Evolutionary conservation across 2,113 vertebrate genomes (phyloP), one percentile per base, ranked within the genome.

Genomic region (Neotoma lepida): DNA sequence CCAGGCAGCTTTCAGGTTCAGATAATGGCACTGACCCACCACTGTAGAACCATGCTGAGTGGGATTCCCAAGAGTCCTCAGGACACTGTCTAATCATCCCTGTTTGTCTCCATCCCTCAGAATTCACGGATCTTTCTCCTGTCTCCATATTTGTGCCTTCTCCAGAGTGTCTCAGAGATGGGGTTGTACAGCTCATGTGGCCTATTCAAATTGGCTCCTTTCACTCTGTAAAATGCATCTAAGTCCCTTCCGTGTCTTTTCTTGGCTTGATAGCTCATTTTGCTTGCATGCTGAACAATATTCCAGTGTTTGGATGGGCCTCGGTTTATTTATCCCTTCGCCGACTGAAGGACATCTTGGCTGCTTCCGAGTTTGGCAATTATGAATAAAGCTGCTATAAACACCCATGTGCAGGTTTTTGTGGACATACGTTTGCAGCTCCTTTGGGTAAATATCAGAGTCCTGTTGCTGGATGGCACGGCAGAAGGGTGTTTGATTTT

Each of bases 151-250:
- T 24, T 39, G 71, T 10, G 2, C 30, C 13, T 56, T 81, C 18
- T 30, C 28, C 54, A 61, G 64, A 35, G 46, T 18, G 54, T 28
- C 78, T n/a, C 41, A 2, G 63, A 13, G 41, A 35, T 74, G 22
- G 9, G 26, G 8, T 30, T 35, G 14, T 35, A 13, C 6, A 8
- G 7, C 0, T 22, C 33, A 9, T 0, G 3, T 70, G 4, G 6
- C 68, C 35, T 86, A 2, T 63, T 22, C 70, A 41, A 5, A 41
- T 6, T 22, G 81, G 81, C 56, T 76, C 13, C 33, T 63, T 71
- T 86, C 70, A 41, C 70, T 74, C 18, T 1, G 7, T 13, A 41
- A 61, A 28, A 2, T 3, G 35, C 7, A 8, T 41, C 70, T 39
- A n/a, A 74, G 68, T 58, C 41, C 41, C 6, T 58, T 41, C 56